Conservation (phyloP, 2,113 vertebrate species). For the Cynoglossus semilaevis region DNA sequence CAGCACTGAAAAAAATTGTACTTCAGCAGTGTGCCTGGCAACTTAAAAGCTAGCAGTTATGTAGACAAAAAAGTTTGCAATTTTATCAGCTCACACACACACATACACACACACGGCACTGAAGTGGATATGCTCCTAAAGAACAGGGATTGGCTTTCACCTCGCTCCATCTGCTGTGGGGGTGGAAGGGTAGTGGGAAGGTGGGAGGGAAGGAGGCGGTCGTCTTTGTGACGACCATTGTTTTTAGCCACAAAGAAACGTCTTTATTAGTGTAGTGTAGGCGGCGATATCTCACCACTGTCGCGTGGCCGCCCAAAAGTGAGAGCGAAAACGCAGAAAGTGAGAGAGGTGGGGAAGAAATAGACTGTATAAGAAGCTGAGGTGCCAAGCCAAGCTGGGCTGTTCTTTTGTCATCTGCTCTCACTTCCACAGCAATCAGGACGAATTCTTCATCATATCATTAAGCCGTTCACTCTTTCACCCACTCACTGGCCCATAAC, state of each 20-base stretch:
- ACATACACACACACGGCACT: slow-evolving; percentile 14
- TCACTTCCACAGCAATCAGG: slow-evolving; percentile 47
- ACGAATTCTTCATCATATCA: slow-evolving; percentile 44
- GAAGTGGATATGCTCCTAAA: slow-evolving; percentile 53
- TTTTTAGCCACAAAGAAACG: slow-evolving; percentile 73
- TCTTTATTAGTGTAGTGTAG: slow-evolving; percentile 75
- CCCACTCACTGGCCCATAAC: slow-evolving; percentile 41
- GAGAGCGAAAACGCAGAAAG: slow-evolving; percentile 35
- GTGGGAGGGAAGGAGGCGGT: slow-evolving; percentile 56
- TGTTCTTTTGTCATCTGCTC: slow-evolving; percentile 71
- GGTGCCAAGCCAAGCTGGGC: slow-evolving; percentile 70
- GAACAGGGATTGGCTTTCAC: slow-evolving; percentile 76
- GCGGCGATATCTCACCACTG: slow-evolving; percentile 59
- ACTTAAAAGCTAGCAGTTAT: slow-evolving; percentile 44
- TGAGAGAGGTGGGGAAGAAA: slow-evolving; percentile 15
- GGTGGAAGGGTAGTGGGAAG: slow-evolving; percentile 60
- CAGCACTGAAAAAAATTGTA: slow-evolving; percentile 19
- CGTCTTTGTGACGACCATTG: slow-evolving; percentile 71
- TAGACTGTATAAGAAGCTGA: slow-evolving; percentile 46
- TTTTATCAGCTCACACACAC: slow-evolving; percentile 47
- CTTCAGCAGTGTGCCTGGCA: slow-evolving; percentile 43
- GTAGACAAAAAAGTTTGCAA: slow-evolving; percentile 41
- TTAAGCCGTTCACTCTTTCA: slow-evolving; percentile 48
- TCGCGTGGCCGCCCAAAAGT: slow-evolving; percentile 46
- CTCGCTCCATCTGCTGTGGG: slow-evolving; percentile 76